phyloP scores from a whole-genome alignment of 2,888 invertebrate species.

The Agonopterix heracliana region DNA sequence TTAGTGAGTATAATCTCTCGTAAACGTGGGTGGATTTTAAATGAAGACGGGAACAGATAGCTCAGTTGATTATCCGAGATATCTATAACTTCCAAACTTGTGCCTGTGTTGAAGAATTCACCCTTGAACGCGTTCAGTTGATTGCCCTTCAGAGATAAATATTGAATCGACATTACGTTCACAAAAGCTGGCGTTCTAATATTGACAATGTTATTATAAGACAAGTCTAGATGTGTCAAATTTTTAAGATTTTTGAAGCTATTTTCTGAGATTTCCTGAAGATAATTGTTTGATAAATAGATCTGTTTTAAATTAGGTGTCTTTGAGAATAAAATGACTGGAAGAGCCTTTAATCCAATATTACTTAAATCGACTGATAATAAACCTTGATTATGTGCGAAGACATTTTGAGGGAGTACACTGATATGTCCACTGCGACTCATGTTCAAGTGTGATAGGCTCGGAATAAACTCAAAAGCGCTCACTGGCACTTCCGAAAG shows the following conservation, averaged over 20 bases:
- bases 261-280: conserved; percentile 86
- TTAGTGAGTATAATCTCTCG: conserved; percentile 81
- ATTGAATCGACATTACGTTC: conserved; percentile 84
- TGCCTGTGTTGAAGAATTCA: conserved; percentile 89
- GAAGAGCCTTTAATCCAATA: conserved; percentile 83
- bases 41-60: conserved; percentile 89
- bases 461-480: conserved; percentile 80
- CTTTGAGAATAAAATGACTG: conserved; percentile 82
- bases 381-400: conserved; percentile 82
- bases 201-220: conserved; percentile 85
- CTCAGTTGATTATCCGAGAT: conserved; percentile 87
- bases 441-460: conserved; percentile 83
- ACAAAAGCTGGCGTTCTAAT: conserved; percentile 86
- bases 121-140: conserved; percentile 87
- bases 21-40: conserved; percentile 88
- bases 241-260: conserved; percentile 86
- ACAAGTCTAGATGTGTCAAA: conserved; percentile 84
- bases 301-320: conserved; percentile 80
- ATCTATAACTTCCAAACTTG: conserved; percentile 86
- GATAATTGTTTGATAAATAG: conserved; percentile 81
- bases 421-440: conserved; percentile 83
- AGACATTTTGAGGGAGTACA: conserved; percentile 79
- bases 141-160: conserved; percentile 84
- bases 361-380: conserved; percentile 83
- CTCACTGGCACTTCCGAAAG: conserved; percentile 82